Base-by-base conservation (phyloP, 37 sponge, comb jelly and placozoan genomes). In the Crambe crambe region DNA sequence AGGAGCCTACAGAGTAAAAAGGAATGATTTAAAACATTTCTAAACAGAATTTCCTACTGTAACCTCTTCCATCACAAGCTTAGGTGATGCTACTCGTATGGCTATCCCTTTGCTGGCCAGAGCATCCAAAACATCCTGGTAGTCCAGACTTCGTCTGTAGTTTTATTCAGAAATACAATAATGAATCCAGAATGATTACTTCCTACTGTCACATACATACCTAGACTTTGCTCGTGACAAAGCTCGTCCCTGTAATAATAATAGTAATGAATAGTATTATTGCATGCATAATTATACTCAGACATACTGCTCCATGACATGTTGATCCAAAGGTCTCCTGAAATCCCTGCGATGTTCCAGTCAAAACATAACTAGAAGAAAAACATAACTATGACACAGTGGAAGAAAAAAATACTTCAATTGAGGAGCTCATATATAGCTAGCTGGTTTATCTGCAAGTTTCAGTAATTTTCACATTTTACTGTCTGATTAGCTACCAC, bases 1-100 rank as follows among this genome's bases (percentile, higher is more conserved):
- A 35, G 99, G 96, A 32, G 99, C 99, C 95, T 94, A 42, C 18
- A 10, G 42, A 36, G 42, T 3, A 44, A 21, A 43, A 61, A 68
- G n/a, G 18, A 68, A 37, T 21, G 32, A n/a, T n/a, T n/a, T n/a
- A n/a, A n/a, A n/a, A n/a, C n/a, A n/a, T n/a, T n/a, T n/a, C n/a
- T n/a, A n/a, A n/a, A n/a, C n/a, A n/a, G n/a, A n/a, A n/a, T n/a
- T n/a, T n/a, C n/a, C n/a, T n/a, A n/a, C n/a, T n/a, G n/a, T 12
- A 42, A 93, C 95, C 90, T 98, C 99, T 58, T 98, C 99, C 96
- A 95, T 98, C 39, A 98, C 99, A 30, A 98, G 89, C 71, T 98
- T 98, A 21, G 99, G 99, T 38, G 96, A 95, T 31, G 99, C 99
- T 27, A 98, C 96, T 69, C 97, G 44, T 57, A 98, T 98, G 10